Evolutionary conservation across 2,113 vertebrate genomes (phyloP), one percentile per base, ranked within the genome.

Genomic region (Murina feae): DNA sequence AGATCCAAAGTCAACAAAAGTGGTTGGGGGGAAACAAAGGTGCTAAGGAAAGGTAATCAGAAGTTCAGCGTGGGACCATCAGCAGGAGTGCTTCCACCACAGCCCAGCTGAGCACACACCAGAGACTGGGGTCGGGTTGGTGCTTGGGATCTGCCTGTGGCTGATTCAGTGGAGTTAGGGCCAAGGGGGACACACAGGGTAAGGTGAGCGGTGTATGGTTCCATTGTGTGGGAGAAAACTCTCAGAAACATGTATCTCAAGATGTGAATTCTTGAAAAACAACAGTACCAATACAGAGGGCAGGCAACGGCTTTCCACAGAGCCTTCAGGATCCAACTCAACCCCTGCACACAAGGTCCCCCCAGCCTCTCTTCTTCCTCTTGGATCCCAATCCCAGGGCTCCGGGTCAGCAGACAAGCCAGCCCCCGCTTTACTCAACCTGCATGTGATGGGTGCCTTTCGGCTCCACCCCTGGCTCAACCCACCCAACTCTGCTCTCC

Each of bases 1-100:
- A 10, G 86, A 96, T 76, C 65, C 85, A 85, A 82, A 5, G 23
- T 81, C 88, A 90, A 95, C 78, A 93, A 51, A 78, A 84, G 76
- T 49, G 44, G 49, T 0, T 47, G 42, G 58, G 78, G 60, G 66
- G 80, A 71, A 66, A 44, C 1, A 39, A 49, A 21, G 58, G 71
- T 32, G 49, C 66, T n/a, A 51, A 87, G 60, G 63, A n/a, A 47
- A 92, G 47, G 39, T n/a, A 51, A 74, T 44, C 28, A 25, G 71
- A 58, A 47, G n/a, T 79, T 72, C 60, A 44, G 58, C 0, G 28
- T 39, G 42, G 14, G 51, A 44, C 80, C 44, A 51, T 65, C 23
- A 58, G 76, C 72, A 78, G 80, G 30, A 25, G 12, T 18, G 13
- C 35, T 12, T 89, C 79, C 18, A 60, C 39, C 63, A 74, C 6